Evolutionary conservation across 2,113 vertebrate species (phyloP).

Genomic region (Aptenodytes patagonicus): DNA sequence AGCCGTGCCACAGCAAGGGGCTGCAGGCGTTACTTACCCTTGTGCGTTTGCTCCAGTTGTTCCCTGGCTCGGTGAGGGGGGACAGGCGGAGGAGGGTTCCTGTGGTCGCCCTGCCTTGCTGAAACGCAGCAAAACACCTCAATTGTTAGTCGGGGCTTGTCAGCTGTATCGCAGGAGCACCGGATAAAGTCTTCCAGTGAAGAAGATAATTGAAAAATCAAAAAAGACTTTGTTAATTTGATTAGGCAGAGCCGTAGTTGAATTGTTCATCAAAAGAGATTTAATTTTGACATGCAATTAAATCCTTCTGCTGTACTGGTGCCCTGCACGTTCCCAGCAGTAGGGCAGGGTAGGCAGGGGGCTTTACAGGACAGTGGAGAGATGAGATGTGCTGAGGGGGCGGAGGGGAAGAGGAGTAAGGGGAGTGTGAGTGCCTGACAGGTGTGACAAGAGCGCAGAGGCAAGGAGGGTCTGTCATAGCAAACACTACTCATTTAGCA

Average conservation of each 20-base stretch:
- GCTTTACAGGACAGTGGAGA: neutral
- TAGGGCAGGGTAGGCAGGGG: neutral
- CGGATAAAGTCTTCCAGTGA: conserved; percentile 74
- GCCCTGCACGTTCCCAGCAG: conserved; percentile 33
- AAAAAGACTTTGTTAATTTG: conserved; percentile 94
- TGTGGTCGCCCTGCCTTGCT: neutral
- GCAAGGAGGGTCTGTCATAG: neutral
- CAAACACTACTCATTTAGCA: fast-evolving
- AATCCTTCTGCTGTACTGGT: conserved; percentile 74
- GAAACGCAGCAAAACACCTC: neutral
- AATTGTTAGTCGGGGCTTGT: conserved; percentile 68
- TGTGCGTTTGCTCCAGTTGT: neutral
- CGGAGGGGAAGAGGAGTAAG: fast-evolving
- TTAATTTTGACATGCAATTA: conserved; percentile 91
- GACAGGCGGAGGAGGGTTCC: neutral
- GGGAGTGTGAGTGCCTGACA: neutral
- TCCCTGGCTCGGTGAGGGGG: neutral
- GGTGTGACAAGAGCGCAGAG: fast-evolving
- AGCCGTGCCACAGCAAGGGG: neutral
- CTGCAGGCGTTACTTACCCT: neutral
- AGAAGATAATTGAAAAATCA: conserved; percentile 94
- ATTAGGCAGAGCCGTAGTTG: conserved; percentile 84
- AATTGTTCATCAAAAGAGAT: conserved; percentile 91
- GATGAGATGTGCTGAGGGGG: neutral
- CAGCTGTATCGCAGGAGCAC: conserved; percentile 51